Evolutionary conservation across 2,113 vertebrate genomes (phyloP).

Genomic region (Octodon degus): DNA sequence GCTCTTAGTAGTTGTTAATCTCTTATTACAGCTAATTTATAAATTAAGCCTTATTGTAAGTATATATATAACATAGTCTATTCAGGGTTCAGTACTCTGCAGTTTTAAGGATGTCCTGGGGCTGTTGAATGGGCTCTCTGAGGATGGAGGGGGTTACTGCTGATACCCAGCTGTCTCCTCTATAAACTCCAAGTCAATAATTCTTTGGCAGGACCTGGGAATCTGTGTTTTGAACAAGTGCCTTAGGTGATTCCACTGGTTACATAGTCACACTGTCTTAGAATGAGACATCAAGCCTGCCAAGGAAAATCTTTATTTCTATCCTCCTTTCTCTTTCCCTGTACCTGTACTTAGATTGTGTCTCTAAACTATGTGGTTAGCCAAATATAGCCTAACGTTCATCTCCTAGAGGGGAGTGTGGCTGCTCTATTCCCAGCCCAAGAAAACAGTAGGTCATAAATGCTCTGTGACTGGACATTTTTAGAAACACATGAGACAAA

Average conservation of each 20-base stretch:
- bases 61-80: background rate
- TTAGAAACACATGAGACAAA: background rate
- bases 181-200: background rate
- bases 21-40: background rate
- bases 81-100: background rate
- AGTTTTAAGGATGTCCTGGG: background rate
- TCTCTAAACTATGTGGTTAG: background rate
- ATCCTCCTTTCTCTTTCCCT: background rate
- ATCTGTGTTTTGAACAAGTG: background rate
- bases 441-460: background rate
- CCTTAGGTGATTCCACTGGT: background rate
- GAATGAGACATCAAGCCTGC: background rate
- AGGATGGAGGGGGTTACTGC: too few relatives aligned
- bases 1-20: background rate
- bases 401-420: background rate
- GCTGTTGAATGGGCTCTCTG: background rate
- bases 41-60: background rate
- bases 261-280: background rate
- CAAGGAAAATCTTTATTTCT: background rate
- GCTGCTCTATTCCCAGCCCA: background rate
- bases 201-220: background rate
- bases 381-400: background rate
- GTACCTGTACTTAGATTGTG: background rate
- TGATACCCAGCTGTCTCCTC: background rate
- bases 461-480: background rate